Evolutionary conservation across 2,113 vertebrate genomes (phyloP).

Genomic region (Carassius carassius): DNA sequence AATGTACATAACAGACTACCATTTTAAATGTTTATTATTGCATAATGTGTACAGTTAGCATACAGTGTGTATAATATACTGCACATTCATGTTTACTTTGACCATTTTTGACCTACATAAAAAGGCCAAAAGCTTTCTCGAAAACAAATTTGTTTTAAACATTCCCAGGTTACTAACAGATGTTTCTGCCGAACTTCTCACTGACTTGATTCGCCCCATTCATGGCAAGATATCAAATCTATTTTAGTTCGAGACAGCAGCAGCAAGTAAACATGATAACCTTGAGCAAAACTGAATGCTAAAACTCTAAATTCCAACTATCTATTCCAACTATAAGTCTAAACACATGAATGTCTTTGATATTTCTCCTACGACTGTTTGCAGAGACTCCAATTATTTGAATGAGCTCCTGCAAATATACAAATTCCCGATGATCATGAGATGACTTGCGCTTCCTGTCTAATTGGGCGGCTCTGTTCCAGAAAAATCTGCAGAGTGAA

Average conservation of each 20-base stretch:
- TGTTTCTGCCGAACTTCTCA: neutral
- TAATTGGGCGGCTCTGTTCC: neutral
- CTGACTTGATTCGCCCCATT: neutral
- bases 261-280: neutral
- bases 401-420: neutral
- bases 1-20: neutral
- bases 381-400: slow-evolving; percentile 12
- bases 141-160: neutral
- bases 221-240: neutral
- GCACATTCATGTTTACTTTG: neutral
- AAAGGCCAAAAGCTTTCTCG: neutral
- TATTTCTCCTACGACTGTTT: neutral
- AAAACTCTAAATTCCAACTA: neutral
- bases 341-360: slow-evolving; percentile 20
- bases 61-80: neutral
- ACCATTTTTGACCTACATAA: neutral
- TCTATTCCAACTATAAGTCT: too few relatives aligned
- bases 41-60: neutral
- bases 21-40: neutral
- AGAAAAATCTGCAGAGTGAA: neutral
- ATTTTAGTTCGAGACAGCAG: neutral
- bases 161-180: neutral
- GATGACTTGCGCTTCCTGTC: neutral
- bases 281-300: neutral
- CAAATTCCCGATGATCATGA: neutral